Conservation (phyloP, 2,888 invertebrate species). For the Mesorhabditis spiculigera region DNA sequence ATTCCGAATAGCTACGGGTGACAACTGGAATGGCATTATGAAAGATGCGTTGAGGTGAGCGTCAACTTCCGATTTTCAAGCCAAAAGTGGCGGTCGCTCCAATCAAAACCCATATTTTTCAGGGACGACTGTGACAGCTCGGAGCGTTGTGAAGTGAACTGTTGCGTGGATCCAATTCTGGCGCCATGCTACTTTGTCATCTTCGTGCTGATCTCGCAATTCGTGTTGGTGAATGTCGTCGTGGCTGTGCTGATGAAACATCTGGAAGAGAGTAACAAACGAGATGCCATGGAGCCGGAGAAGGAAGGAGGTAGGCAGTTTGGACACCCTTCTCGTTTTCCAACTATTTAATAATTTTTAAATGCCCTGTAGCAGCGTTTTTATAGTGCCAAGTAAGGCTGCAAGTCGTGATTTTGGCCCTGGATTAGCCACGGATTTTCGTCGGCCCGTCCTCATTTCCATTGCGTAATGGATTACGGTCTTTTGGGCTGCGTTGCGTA, state of each 20-base stretch:
- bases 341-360: neutral
- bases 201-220: constrained; percentile 98
- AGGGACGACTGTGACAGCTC: constrained; percentile 81
- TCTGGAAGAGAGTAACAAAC: constrained; percentile 82
- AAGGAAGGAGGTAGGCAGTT: constrained; percentile 18
- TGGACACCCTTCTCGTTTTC: neutral
- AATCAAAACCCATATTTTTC: constrained; percentile 60
- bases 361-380: no score
- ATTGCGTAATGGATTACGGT: no score
- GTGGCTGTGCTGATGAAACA: constrained; percentile 99
- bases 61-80: neutral
- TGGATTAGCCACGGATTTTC: no score
- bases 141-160: constrained; percentile 92
- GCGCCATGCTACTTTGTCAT: constrained; percentile 99
- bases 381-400: no score
- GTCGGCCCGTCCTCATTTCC: no score
- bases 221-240: constrained; percentile 98
- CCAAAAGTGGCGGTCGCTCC: neutral
- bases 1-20: constrained; percentile 97
- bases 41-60: constrained; percentile 66
- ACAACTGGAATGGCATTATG: constrained; percentile 99
- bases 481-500: no score
- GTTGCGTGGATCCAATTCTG: constrained; percentile 92
- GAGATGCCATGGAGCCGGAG: constrained; percentile 50
- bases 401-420: no score